These are phyloP conservation scores for Sarcophaga rosellei DNA, from an alignment of 2,888 invertebrate genomes.

Conservation along the genomic window DNA sequence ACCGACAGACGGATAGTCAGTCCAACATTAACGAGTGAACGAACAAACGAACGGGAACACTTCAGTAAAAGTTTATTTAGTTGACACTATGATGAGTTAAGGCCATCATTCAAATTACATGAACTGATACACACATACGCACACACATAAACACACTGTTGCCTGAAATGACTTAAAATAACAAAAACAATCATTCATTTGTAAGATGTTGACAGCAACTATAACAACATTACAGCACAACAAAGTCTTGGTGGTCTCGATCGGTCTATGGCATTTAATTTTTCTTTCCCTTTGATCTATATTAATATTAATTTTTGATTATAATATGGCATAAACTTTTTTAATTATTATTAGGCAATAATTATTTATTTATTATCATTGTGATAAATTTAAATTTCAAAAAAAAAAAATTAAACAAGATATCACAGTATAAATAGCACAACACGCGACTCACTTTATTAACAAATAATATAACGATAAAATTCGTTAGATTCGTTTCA, in stretches of 20 bases:
- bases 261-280: too few relatives aligned
- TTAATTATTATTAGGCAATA: slow-evolving; percentile 1
- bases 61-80: slow-evolving; percentile 37
- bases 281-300: slow-evolving; percentile 13
- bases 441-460: too few relatives aligned
- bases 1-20: slow-evolving; percentile 20
- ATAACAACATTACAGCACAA: background rate
- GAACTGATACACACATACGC: slow-evolving; percentile 15
- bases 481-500: too few relatives aligned
- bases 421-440: too few relatives aligned
- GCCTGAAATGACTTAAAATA: too few relatives aligned
- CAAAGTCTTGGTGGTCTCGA: slow-evolving; percentile 1
- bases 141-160: background rate
- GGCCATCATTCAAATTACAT: slow-evolving; percentile 64
- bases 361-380: slow-evolving; percentile 33
- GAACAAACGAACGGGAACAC: too few relatives aligned
- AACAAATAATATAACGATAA: too few relatives aligned
- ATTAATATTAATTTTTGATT: background rate
- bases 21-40: background rate
- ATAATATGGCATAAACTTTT: slow-evolving; percentile 4
- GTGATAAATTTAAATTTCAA: slow-evolving; percentile 2
- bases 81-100: slow-evolving; percentile 63
- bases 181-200: background rate
- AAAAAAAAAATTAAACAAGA: background rate
- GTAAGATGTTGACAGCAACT: background rate